Evolutionary conservation across 2,113 vertebrate species (phyloP).

Genomic region (Panthera tigris): DNA sequence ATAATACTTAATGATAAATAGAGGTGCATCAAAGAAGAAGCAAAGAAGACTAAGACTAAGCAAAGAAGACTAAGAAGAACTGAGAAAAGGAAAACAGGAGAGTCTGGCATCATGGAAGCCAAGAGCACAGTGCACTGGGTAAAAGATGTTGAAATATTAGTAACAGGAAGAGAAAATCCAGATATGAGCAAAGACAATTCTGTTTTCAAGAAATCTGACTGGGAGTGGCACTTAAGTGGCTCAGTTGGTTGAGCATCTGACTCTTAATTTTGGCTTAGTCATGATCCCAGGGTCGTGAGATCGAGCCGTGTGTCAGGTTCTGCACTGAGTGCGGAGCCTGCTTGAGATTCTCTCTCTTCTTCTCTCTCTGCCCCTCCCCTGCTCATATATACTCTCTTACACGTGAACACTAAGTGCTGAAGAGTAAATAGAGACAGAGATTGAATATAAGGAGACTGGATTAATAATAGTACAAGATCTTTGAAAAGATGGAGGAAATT

Average conservation of each 20-base stretch:
- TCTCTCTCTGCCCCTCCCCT: too few relatives aligned
- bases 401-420: background rate
- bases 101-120: background rate
- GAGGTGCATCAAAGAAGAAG: background rate
- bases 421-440: background rate
- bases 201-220: slow-evolving; percentile 11
- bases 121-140: background rate
- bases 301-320: too few relatives aligned
- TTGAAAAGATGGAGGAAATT: background rate
- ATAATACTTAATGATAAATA: background rate
- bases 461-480: background rate
- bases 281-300: too few relatives aligned
- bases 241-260: too few relatives aligned
- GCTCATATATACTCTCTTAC: too few relatives aligned
- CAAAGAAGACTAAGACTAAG: background rate
- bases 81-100: background rate
- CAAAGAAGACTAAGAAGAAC: background rate
- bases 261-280: too few relatives aligned
- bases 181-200: background rate
- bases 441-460: background rate
- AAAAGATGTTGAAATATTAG: background rate
- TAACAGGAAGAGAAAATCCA: background rate
- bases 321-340: too few relatives aligned
- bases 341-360: too few relatives aligned
- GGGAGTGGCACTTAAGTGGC: background rate